Percentiles rank a stretch among this genome's conserved stretches.
Conservation (phyloP, 2,797 vertebrate species). For the Sphaeramia orbicularis region DNA sequence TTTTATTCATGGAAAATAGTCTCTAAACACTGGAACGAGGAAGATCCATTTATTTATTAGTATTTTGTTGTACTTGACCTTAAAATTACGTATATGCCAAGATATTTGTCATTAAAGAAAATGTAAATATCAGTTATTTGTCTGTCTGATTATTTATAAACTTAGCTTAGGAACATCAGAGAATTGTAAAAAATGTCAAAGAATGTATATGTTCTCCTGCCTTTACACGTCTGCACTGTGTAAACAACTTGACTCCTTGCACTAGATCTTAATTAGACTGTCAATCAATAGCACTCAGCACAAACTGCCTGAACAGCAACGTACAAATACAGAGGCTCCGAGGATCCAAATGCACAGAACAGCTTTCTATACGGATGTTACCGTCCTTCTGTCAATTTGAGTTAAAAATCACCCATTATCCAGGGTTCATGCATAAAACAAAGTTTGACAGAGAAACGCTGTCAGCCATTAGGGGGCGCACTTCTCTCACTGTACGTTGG, state of each 20-base stretch:
- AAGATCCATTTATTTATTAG: too few relatives aligned
- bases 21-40: too few relatives aligned
- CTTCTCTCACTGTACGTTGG: constrained; percentile 80
- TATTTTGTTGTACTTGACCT: too few relatives aligned
- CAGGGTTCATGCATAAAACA: constrained; percentile 2
- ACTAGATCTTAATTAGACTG: background rate
- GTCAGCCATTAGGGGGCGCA: constrained; percentile 86
- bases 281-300: constrained; percentile 5
- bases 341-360: background rate
- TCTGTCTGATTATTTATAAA: too few relatives aligned
- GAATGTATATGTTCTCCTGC: background rate
- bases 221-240: background rate
- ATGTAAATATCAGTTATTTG: too few relatives aligned
- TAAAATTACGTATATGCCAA: too few relatives aligned
- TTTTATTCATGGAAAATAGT: too few relatives aligned
- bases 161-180: too few relatives aligned
- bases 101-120: too few relatives aligned
- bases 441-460: constrained; percentile 44
- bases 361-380: constrained; percentile 10
- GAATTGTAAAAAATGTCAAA: too few relatives aligned
- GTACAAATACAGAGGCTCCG: background rate
- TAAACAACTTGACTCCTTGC: background rate
- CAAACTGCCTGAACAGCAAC: background rate
- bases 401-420: background rate
- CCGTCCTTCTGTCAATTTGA: constrained; percentile 22